Percentiles rank a stretch among this genome's conserved stretches.
Conservation (phyloP, 2,113 vertebrate species). For the Calonectris borealis region DNA sequence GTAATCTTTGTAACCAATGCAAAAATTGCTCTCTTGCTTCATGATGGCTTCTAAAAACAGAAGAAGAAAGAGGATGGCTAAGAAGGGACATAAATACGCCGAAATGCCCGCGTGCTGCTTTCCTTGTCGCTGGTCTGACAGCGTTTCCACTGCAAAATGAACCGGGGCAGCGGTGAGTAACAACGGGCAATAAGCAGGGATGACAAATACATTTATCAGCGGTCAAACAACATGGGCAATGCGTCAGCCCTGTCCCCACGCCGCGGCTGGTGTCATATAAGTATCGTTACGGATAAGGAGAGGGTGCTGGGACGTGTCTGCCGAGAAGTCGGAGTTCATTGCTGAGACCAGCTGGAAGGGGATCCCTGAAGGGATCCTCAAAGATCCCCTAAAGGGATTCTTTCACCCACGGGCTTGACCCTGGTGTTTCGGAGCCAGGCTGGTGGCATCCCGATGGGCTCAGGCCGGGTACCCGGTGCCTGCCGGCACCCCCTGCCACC, state of each 20-base stretch:
- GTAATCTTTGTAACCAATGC: not conserved
- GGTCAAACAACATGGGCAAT: fast-evolving
- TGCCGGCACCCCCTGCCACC: too few species aligned
- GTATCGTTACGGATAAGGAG: not conserved
- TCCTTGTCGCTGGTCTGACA: not conserved
- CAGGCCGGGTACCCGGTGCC: fast-evolving
- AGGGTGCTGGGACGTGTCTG: not conserved
- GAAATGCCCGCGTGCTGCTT: not conserved
- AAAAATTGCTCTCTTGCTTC: not conserved
- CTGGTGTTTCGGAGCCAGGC: not conserved
- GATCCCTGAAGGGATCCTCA: not conserved
- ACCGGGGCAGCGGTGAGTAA: not conserved
- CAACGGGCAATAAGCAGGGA: not conserved
- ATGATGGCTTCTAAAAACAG: not conserved
- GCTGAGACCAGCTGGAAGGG: not conserved
- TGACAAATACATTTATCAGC: not conserved
- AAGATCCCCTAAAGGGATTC: not conserved
- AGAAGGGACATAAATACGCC: not conserved
- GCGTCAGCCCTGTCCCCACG: not conserved
- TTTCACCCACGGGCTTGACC: not conserved
- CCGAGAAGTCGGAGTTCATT: not conserved
- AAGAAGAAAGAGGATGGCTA: not conserved
- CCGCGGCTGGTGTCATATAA: not conserved
- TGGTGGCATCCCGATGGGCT: too few species aligned
- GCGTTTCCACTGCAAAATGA: not conserved